Conservation (phyloP, 2,888 invertebrate species). For the Drosophila mercatorum region DNA sequence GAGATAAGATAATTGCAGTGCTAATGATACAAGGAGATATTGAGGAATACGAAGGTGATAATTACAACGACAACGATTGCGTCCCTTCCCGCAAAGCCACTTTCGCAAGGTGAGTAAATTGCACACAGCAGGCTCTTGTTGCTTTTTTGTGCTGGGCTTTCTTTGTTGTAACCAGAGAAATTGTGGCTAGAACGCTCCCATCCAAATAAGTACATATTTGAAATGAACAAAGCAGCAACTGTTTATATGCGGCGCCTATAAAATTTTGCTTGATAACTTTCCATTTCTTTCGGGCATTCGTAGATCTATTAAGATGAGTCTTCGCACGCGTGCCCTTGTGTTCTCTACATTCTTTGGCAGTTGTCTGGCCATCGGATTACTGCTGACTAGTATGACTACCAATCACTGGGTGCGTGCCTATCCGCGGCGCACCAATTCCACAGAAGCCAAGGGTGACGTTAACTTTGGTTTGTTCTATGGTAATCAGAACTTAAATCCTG, state of each 20-base stretch:
- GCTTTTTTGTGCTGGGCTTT: conserved; percentile 36
- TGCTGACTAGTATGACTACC: conserved; percentile 91
- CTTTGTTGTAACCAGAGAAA: conserved; percentile 36
- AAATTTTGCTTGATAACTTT: neutral
- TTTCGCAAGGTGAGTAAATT: conserved; percentile 39
- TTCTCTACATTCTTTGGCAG: conserved; percentile 91
- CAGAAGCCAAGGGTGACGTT: conserved; percentile 88
- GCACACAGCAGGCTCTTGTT: conserved; percentile 19
- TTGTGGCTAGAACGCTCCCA: neutral
- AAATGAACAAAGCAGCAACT: neutral
- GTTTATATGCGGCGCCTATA: neutral
- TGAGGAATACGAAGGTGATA: conserved; percentile 32
- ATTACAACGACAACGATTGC: conserved; percentile 32
- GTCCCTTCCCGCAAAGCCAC: conserved; percentile 26
- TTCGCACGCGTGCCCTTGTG: conserved; percentile 89
- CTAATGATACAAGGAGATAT: conserved; percentile 37
- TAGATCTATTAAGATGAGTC: conserved; percentile 85
- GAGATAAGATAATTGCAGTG: neutral
- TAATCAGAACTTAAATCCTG: conserved; percentile 91
- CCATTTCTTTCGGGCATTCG: neutral
- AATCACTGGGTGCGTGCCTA: conserved; percentile 91
- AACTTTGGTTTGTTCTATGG: conserved; percentile 95
- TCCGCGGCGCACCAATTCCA: conserved; percentile 86
- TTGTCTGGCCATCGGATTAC: conserved; percentile 89
- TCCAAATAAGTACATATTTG: neutral